These are phyloP conservation scores for Microcebus ravelobensis DNA, from an alignment of 2,113 vertebrate genomes.

Conservation along the genomic window DNA sequence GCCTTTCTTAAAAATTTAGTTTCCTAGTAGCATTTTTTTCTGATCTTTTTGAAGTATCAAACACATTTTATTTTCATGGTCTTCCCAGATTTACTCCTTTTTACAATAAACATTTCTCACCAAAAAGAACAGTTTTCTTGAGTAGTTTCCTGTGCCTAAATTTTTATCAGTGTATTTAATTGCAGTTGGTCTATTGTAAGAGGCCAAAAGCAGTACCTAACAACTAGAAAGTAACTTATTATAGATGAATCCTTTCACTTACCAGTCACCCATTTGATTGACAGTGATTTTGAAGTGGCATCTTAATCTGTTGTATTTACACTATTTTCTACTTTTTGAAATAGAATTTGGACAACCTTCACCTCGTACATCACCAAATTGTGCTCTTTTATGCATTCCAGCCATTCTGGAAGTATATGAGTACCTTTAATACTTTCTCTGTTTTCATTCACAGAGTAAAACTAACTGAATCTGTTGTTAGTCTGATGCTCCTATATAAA, in stretches of 20 bases:
- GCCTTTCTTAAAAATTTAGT: slow-evolving; percentile 17
- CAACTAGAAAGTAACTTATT: neutral
- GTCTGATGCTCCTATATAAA: neutral
- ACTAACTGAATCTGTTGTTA: neutral
- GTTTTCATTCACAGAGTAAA: slow-evolving; percentile 27
- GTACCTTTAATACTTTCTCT: neutral
- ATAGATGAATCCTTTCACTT: neutral
- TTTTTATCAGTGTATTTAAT: slow-evolving; percentile 31
- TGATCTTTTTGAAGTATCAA: neutral
- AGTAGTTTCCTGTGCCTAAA: neutral
- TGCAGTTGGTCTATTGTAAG: neutral
- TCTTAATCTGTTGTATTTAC: slow-evolving; percentile 19
- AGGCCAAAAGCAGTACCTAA: neutral
- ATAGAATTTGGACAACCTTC: neutral
- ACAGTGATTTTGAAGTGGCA: neutral
- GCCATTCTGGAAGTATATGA: neutral
- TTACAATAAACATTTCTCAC: neutral
- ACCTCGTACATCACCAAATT: neutral
- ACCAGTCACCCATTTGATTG: neutral
- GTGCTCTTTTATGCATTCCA: neutral
- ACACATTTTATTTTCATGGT: neutral
- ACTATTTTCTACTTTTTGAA: neutral
- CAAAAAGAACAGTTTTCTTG: slow-evolving; percentile 2
- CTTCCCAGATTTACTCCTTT: neutral
- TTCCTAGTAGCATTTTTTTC: neutral